Percentiles rank a stretch among this genome's conserved stretches.
phyloP scores from a whole-genome alignment of 2,888 invertebrate genomes.

The Lepidocyrtinus sp. region DNA sequence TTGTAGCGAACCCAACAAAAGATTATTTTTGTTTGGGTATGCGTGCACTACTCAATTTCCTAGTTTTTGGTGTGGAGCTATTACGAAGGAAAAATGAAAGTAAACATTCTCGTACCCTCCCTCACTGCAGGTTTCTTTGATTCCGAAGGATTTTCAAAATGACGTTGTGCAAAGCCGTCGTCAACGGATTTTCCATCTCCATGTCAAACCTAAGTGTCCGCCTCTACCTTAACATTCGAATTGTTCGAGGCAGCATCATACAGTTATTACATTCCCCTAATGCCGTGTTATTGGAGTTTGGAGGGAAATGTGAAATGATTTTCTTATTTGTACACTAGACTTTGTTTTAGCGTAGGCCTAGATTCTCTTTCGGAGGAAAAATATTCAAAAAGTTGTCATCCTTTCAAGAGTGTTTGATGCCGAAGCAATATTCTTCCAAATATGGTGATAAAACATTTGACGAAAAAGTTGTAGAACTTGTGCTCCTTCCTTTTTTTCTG shows the following conservation, averaged over 20 bases:
- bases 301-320: constrained; percentile 25
- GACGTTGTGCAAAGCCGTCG: constrained; percentile 56
- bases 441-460: constrained; percentile 52
- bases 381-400: constrained; percentile 27
- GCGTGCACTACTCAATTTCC: constrained; percentile 1
- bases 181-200: constrained; percentile 49
- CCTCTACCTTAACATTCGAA: background rate
- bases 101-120: background rate
- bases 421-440: constrained; percentile 49
- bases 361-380: constrained; percentile 38
- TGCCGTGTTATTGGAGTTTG: constrained; percentile 7
- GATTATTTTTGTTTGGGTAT: constrained; percentile 24
- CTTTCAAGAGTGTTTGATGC: background rate
- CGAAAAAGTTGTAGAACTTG: constrained; percentile 22
- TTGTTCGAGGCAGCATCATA: background rate
- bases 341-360: too few relatives aligned
- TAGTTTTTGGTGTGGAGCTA: constrained; percentile 10
- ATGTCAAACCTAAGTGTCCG: constrained; percentile 30
- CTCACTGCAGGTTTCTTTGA: constrained; percentile 28
- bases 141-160: constrained; percentile 57
- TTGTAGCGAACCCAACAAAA: constrained; percentile 19
- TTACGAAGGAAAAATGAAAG: constrained; percentile 5
- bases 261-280: background rate
- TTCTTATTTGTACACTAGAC: constrained; percentile 53
- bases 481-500: background rate